phyloP scores from a whole-genome alignment of 2,113 vertebrate species.

The Anoura caudifer region DNA sequence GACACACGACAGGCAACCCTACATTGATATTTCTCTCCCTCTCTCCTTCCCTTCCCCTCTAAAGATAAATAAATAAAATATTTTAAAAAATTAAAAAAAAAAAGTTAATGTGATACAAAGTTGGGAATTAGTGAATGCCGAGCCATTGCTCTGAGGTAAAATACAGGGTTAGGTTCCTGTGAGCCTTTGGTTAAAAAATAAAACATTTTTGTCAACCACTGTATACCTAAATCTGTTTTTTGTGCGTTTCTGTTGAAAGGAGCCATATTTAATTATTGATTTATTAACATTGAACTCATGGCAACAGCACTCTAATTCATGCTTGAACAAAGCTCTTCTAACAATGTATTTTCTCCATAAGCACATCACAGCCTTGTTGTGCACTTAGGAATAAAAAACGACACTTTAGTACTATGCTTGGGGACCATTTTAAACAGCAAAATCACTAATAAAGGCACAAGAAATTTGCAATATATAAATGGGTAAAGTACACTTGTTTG shows the following conservation, averaged over 20 bases:
- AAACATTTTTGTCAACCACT: not conserved
- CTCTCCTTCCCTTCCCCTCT: too few species aligned
- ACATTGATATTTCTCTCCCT: too few species aligned
- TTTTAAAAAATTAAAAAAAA: too few species aligned
- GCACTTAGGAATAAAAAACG: not conserved
- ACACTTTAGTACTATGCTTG: not conserved
- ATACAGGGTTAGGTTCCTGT: not conserved
- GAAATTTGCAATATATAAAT: not conserved
- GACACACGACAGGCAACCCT: too few species aligned
- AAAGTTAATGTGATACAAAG: not conserved
- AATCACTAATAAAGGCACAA: not conserved
- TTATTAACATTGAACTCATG: not conserved
- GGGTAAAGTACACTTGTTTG: not conserved
- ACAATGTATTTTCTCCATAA: not conserved
- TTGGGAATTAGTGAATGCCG: not conserved
- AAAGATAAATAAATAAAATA: too few species aligned
- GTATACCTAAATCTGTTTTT: not conserved
- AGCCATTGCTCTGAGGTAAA: not conserved
- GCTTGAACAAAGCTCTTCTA: not conserved
- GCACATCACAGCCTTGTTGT: not conserved
- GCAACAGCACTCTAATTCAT: not conserved
- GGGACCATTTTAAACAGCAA: not conserved
- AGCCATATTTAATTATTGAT: not conserved
- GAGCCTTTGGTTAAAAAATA: not conserved
- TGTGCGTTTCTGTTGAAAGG: not conserved